These are phyloP conservation scores for Brachirus orientalis DNA, from an alignment of 2,113 vertebrate genomes.

Conservation along the genomic window DNA sequence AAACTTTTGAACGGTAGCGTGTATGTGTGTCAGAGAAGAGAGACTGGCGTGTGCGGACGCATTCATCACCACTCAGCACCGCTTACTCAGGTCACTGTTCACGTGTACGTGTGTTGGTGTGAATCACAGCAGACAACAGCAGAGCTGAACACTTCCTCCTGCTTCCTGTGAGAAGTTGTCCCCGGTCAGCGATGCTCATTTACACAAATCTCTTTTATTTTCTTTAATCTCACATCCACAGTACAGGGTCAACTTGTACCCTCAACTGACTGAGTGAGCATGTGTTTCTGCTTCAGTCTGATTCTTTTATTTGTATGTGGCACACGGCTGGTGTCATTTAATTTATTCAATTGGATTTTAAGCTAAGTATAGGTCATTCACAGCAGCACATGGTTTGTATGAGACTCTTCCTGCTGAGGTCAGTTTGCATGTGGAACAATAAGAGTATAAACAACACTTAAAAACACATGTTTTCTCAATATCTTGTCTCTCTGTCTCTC, in stretches of 20 bases:
- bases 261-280: conserved; percentile 46
- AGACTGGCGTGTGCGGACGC: too few species aligned
- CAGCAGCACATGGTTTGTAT: conserved; percentile 19
- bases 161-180: conserved; percentile 50
- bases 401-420: conserved; percentile 1
- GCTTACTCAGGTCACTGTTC: conserved; percentile 62
- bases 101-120: conserved; percentile 36
- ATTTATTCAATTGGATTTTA: not conserved
- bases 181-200: conserved; percentile 23
- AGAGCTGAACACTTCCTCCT: conserved; percentile 9
- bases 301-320: not conserved
- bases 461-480: not conserved
- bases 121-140: conserved; percentile 29
- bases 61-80: conserved; percentile 37
- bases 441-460: not conserved
- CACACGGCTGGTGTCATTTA: not conserved
- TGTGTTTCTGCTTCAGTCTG: conserved; percentile 46
- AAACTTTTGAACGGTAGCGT: too few species aligned
- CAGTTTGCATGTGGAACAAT: conserved; percentile 23
- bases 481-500: conserved; percentile 1
- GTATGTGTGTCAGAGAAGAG: conserved; percentile 11
- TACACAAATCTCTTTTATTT: too few species aligned
- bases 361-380: conserved; percentile 9
- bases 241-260: conserved; percentile 53
- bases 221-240: not conserved